Evolutionary conservation across 2,113 vertebrate species (phyloP).

Genomic region (Raphicerus campestris): DNA sequence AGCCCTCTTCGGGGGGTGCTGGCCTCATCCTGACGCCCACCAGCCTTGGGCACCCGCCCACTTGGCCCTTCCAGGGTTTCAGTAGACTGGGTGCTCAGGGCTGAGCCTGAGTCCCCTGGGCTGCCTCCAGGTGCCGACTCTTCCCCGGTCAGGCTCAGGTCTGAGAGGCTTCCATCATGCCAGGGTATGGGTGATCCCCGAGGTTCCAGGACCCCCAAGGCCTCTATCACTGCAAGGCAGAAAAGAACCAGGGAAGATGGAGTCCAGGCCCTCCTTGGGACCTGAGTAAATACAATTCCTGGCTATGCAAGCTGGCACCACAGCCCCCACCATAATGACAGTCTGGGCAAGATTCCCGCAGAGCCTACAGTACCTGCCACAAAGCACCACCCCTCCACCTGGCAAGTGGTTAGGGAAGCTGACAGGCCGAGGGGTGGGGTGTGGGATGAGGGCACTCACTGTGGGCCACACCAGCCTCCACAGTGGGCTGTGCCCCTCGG

Average conservation of each 20-base stretch:
- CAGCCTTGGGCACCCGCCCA: slow-evolving; percentile 54
- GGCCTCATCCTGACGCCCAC: slow-evolving; percentile 80
- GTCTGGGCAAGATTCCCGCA: not conserved
- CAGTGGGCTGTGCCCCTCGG: slow-evolving; percentile 62
- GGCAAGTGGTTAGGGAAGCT: not conserved
- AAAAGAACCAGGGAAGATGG: not conserved
- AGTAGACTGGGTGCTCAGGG: slow-evolving; percentile 19
- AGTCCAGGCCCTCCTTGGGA: not conserved
- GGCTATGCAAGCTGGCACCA: not conserved
- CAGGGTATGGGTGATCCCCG: slow-evolving; percentile 66
- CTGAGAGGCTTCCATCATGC: slow-evolving; percentile 77
- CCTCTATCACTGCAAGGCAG: slow-evolving; percentile 63
- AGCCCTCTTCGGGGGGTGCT: slow-evolving; percentile 79
- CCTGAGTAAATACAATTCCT: not conserved
- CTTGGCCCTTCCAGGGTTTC: slow-evolving; percentile 56
- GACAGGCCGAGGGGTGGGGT: accelerated
- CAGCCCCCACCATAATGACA: not conserved
- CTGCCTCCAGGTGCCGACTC: slow-evolving; percentile 52
- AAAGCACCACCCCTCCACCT: not conserved
- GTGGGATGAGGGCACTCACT: slow-evolving; percentile 76
- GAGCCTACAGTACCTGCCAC: not conserved
- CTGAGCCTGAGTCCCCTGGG: slow-evolving; percentile 47
- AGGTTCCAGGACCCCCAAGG: slow-evolving; percentile 54
- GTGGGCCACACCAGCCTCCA: slow-evolving; percentile 59
- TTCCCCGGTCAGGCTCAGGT: slow-evolving; percentile 73